These are phyloP conservation scores for Cladopsammia gracilis DNA, from an alignment of 64 coral and sea anemone species.

Conservation along the genomic window DNA sequence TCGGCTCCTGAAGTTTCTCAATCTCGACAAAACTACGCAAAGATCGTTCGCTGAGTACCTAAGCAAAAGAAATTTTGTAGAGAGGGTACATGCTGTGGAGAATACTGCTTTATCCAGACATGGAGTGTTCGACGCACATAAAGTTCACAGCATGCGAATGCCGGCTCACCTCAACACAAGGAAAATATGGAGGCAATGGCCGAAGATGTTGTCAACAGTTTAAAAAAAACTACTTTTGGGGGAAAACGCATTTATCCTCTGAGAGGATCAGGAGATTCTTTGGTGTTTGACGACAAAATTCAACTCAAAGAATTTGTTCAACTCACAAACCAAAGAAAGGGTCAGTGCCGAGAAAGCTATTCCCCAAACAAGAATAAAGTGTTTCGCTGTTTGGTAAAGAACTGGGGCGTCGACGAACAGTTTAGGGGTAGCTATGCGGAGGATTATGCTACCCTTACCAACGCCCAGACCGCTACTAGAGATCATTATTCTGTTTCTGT, in stretches of 20 bases:
- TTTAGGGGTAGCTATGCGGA: conserved; percentile 34
- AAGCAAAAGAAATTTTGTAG: conserved; percentile 15
- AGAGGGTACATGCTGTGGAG: conserved; percentile 30
- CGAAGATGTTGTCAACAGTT: conserved; percentile 17
- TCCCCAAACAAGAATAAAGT: not conserved
- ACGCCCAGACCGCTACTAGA: conserved; percentile 14
- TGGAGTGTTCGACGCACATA: conserved; percentile 5
- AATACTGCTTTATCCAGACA: conserved; percentile 20
- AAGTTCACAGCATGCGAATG: conserved; percentile 21
- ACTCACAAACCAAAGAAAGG: conserved; percentile 22
- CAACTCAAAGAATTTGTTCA: conserved; percentile 33
- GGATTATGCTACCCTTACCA: conserved; percentile 29
- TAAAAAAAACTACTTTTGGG: conserved; percentile 10
- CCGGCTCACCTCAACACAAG: not conserved
- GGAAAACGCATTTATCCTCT: conserved; percentile 31
- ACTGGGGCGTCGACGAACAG: conserved; percentile 20
- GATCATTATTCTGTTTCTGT: conserved; percentile 37
- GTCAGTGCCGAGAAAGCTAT: conserved; percentile 12
- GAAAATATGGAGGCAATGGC: conserved; percentile 62
- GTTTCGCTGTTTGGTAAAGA: not conserved
- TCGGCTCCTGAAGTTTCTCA: conserved; percentile 6
- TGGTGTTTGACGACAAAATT: conserved; percentile 27
- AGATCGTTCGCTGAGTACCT: conserved; percentile 34
- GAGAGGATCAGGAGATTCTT: not conserved
- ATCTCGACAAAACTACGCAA: not conserved